Percentiles rank a stretch among this genome's conserved stretches.
Evolutionary conservation across 2,797 vertebrate species (phyloP).

Genomic region (Semotilus atromaculatus): DNA sequence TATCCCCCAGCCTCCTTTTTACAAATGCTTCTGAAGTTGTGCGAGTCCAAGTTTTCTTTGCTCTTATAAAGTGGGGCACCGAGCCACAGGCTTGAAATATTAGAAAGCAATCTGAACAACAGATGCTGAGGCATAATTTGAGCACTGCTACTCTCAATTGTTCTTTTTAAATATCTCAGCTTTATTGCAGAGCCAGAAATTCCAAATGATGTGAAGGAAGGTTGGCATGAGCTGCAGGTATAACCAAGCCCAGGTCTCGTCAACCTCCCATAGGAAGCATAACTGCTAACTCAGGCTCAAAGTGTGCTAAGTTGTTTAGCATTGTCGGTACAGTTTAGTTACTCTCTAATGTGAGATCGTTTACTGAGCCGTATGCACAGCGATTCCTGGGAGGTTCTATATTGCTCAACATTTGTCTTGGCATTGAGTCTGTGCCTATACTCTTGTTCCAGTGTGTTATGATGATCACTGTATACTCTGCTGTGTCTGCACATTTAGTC

Average conservation of each 20-base stretch:
- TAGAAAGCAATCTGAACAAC: conserved; percentile 23
- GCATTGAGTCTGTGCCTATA: not conserved
- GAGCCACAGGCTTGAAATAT: conserved; percentile 22
- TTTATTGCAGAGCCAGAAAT: conserved; percentile 6
- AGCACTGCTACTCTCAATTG: not conserved
- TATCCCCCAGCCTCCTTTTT: conserved; percentile 14
- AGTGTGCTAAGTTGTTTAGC: conserved; percentile 2
- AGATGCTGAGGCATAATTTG: conserved; percentile 27
- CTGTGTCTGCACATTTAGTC: conserved; percentile 19
- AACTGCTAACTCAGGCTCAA: not conserved
- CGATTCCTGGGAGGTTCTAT: not conserved
- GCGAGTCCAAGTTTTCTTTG: conserved; percentile 8
- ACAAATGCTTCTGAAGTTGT: not conserved
- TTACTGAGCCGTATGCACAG: not conserved
- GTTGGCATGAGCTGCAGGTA: conserved; percentile 4
- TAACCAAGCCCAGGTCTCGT: not conserved
- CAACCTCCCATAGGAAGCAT: not conserved
- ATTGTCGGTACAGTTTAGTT: not conserved
- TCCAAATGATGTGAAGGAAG: not conserved
- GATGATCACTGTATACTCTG: conserved; percentile 10
- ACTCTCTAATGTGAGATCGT: not conserved
- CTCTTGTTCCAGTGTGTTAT: conserved; percentile 26
- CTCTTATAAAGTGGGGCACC: conserved; percentile 2
- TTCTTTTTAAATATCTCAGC: conserved; percentile 6
- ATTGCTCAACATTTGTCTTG: conserved; percentile 16